These are phyloP conservation scores for Rhyacichthys aspro DNA, from an alignment of 2,797 vertebrate species.

Conservation along the genomic window DNA sequence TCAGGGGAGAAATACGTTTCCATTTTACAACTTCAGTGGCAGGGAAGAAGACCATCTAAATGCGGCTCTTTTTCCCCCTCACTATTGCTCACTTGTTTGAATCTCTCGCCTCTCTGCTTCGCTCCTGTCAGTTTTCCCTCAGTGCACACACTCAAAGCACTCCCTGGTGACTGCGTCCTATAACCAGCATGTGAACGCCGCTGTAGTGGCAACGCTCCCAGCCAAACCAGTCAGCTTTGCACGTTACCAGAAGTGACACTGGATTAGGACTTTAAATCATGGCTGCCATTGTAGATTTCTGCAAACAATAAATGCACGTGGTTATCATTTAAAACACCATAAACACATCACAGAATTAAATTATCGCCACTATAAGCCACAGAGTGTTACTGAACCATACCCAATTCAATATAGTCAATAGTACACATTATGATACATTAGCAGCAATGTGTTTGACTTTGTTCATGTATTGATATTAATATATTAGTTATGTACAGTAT, in stretches of 20 bases:
- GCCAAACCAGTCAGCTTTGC: constrained; percentile 34
- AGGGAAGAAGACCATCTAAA: constrained; percentile 62
- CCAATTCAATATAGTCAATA: neutral
- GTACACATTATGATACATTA: too few relatives aligned
- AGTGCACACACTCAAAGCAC: constrained; percentile 46
- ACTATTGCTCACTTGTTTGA: constrained; percentile 66
- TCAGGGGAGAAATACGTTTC: constrained; percentile 75
- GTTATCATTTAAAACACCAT: too few relatives aligned
- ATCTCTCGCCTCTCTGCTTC: constrained; percentile 48
- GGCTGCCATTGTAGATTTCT: neutral
- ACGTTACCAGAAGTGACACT: constrained; percentile 27
- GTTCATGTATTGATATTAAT: too few relatives aligned
- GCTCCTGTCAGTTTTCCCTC: constrained; percentile 69
- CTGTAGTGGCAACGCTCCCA: constrained; percentile 29
- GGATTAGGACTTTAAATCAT: constrained; percentile 17
- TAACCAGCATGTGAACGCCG: constrained; percentile 68
- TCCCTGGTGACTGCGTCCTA: constrained; percentile 70
- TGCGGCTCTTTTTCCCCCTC: constrained; percentile 52
- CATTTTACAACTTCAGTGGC: constrained; percentile 72
- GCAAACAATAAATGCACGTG: neutral
- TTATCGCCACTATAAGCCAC: too few relatives aligned
- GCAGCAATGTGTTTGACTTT: neutral
- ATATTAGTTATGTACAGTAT: neutral
- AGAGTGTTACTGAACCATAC: neutral
- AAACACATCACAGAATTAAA: too few relatives aligned